Evolutionary conservation across 2,888 invertebrate genomes (phyloP), one percentile per base, ranked within the genome.

Genomic region (Rhingia campestris): DNA sequence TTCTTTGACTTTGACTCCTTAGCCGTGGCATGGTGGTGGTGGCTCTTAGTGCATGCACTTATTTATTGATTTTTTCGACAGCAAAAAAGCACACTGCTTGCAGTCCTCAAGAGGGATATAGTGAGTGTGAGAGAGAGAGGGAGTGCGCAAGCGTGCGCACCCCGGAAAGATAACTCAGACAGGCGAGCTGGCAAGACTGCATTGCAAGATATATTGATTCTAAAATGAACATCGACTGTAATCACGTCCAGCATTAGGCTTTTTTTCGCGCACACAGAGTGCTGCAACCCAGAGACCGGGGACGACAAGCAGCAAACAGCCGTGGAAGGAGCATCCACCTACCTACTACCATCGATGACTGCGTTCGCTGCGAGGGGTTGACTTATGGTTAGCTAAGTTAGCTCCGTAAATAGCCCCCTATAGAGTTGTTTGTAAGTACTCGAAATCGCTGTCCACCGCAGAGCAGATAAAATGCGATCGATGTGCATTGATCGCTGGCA

Each of bases 231-330:
- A 81, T 82, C 84, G 87, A 87, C 87, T 85, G 86, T 87, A 87
- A 87, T 87, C 80, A 86, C 81, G 87, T 86, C 86, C 86, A 87
- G 87, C 87, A 87, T 87, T 87, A 87, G 85, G 76, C 76, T 73
- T 75, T 74, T 84, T 72, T 85, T 76, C 61, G 54, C 85, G 74
- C 85, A 70, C 74, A 80, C 81, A 80, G 74, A 80, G 63, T 37
- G 37, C 51, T 30, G 39, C 22, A 33, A 22, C 22, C 5, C 10
- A 43, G 58, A 39, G 33, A 61, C 12, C 63, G 58, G 69, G 37
- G 77, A 77, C 82, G 79, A 74, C 82, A 84, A 45, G 73, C 82
- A 82, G 45, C 70, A 70, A 66, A 47, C 59, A 6, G 32, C 37
- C 49, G 22, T 49, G 49, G 43, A 14, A 56, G 64, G 73, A 63